These are phyloP conservation scores for Rhagium mordax DNA, from an alignment of 2,888 invertebrate species.

Conservation along the genomic window DNA sequence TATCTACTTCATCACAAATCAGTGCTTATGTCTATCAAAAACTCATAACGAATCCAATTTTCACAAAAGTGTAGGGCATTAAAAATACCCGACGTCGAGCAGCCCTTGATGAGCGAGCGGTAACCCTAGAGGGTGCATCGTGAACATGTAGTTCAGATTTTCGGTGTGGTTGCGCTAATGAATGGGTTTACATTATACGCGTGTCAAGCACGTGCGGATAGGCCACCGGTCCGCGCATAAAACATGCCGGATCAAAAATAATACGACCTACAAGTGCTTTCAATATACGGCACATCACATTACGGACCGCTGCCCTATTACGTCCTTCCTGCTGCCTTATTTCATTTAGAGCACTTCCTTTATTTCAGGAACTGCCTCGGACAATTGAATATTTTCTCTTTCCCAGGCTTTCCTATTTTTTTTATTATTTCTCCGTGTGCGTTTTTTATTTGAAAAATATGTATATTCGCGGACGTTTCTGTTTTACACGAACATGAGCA, in stretches of 20 bases:
- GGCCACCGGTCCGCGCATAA: constrained; percentile 65
- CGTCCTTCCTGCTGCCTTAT: constrained; percentile 54
- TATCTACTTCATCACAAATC: constrained; percentile 44
- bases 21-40: constrained; percentile 52
- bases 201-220: constrained; percentile 67
- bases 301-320: constrained; percentile 59
- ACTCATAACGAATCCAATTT: constrained; percentile 61
- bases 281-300: constrained; percentile 56
- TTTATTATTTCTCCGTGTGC: constrained; percentile 30
- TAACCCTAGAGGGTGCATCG: constrained; percentile 39
- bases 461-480: not conserved
- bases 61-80: constrained; percentile 47
- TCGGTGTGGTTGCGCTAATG: constrained; percentile 71
- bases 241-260: constrained; percentile 67
- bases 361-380: constrained; percentile 38
- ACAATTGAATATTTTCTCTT: constrained; percentile 34
- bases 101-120: constrained; percentile 47
- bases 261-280: constrained; percentile 67
- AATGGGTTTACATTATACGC: constrained; percentile 70
- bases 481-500: not conserved
- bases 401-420: constrained; percentile 41
- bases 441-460: constrained; percentile 40
- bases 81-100: constrained; percentile 44
- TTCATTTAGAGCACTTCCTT: constrained; percentile 44
- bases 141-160: constrained; percentile 60